Percentiles rank a stretch among this genome's conserved stretches.
phyloP scores from a whole-genome alignment of 2,797 vertebrate genomes.

The Eulemur albifrons region DNA sequence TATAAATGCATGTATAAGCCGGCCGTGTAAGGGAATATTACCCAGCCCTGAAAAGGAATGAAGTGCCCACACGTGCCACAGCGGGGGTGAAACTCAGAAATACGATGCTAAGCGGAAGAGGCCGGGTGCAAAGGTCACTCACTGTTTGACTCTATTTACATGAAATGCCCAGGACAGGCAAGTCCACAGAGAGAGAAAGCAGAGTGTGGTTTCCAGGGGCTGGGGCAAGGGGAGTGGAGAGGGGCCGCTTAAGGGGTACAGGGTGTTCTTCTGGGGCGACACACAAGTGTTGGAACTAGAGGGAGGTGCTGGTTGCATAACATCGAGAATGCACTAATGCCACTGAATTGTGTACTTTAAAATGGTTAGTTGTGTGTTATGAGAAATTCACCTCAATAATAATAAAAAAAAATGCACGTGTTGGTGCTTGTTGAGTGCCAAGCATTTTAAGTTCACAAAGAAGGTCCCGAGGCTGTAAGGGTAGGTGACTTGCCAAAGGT shows the following conservation, averaged over 20 bases:
- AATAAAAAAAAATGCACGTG: too few species aligned
- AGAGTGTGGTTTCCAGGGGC: not conserved
- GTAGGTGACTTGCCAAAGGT: not conserved
- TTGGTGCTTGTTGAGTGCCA: too few species aligned
- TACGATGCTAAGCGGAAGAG: fast-evolving
- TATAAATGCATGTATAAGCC: fast-evolving
- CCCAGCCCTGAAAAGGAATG: not conserved
- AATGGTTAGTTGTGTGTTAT: too few species aligned
- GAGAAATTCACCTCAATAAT: not conserved
- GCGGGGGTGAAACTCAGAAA: fast-evolving
- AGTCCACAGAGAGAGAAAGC: too few species aligned
- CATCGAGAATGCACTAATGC: fast-evolving
- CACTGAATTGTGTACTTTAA: fast-evolving
- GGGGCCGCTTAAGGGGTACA: fast-evolving
- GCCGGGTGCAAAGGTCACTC: fast-evolving
- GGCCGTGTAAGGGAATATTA: not conserved
- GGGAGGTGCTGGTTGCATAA: fast-evolving
- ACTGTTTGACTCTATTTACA: fast-evolving
- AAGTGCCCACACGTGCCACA: fast-evolving
- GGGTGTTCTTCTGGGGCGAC: not conserved
- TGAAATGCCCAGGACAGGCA: fast-evolving
- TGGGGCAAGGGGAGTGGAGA: fast-evolving
- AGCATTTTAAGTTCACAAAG: not conserved
- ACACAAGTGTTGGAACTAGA: fast-evolving
- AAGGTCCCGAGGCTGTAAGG: fast-evolving